A percentile compares a stretch with the other conserved stretches of the same genome.
Conservation (phyloP, 2,888 invertebrate species). For the Conomelus anceps region DNA sequence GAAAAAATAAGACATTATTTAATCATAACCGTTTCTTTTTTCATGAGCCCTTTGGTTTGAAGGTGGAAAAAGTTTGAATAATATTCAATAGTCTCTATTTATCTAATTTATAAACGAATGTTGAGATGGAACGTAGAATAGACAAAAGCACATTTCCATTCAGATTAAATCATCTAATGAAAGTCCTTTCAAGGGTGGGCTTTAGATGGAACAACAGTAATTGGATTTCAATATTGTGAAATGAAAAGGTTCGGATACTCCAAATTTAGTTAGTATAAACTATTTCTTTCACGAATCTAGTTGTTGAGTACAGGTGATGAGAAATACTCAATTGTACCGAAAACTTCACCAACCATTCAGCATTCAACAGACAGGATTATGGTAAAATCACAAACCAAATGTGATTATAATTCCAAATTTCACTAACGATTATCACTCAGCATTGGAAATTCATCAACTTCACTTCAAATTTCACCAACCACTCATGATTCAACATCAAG, state of each 20-base stretch:
- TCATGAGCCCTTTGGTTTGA: not conserved
- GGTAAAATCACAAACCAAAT: no score
- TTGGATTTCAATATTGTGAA: not conserved
- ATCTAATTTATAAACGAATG: constrained; percentile 3
- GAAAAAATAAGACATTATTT: not conserved
- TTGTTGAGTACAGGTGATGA: no score
- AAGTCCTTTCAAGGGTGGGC: not conserved
- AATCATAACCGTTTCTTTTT: not conserved
- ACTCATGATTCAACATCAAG: not conserved
- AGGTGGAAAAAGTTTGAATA: constrained; percentile 1
- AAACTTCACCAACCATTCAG: no score
- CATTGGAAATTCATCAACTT: no score
- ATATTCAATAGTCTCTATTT: not conserved
- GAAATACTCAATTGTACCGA: no score
- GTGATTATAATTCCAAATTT: no score
- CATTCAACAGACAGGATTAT: no score
- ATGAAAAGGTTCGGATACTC: no score
- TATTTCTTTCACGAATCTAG: no score
- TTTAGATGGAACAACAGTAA: not conserved
- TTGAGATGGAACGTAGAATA: not conserved
- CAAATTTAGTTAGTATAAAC: no score
- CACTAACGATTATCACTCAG: not conserved
- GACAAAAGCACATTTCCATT: not conserved
- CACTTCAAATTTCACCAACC: not conserved
- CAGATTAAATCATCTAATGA: not conserved